A percentile compares a stretch with the other conserved stretches of the same genome.
Conservation (phyloP, 2,113 vertebrate species). For the Amphiprion ocellaris region DNA sequence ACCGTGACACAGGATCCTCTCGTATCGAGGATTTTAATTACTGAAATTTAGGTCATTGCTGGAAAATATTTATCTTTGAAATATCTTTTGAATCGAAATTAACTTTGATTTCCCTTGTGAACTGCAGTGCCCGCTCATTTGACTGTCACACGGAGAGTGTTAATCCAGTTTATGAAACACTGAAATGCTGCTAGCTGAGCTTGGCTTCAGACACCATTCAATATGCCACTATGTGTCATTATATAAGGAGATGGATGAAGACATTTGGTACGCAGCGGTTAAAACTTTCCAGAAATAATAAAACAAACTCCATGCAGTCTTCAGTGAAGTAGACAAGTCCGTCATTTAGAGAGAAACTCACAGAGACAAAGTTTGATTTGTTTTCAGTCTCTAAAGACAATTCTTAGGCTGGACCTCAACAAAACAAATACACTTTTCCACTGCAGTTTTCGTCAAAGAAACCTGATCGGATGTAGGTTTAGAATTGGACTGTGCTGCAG, state of each 20-base stretch:
- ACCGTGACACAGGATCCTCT: too few species aligned
- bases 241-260: not conserved
- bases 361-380: not conserved
- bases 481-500: not conserved
- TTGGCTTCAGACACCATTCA: not conserved
- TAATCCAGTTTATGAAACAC: not conserved
- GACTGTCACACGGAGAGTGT: too few species aligned
- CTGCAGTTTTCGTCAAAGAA: slow-evolving; percentile 8
- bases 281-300: not conserved
- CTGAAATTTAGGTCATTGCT: too few species aligned
- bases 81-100: too few species aligned
- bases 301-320: not conserved
- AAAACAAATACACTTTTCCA: slow-evolving; percentile 9
- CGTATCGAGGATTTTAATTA: too few species aligned
- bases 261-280: not conserved
- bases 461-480: not conserved
- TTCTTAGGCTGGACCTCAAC: not conserved
- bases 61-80: too few species aligned
- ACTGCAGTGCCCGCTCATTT: too few species aligned
- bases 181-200: not conserved
- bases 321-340: not conserved
- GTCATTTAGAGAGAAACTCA: not conserved
- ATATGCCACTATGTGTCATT: not conserved
- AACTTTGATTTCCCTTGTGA: too few species aligned
- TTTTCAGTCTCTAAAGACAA: not conserved